A percentile compares a stretch with the other conserved stretches of the same genome.
Conservation (phyloP, 2,113 vertebrate species). For the Oreotrochilus melanogaster region DNA sequence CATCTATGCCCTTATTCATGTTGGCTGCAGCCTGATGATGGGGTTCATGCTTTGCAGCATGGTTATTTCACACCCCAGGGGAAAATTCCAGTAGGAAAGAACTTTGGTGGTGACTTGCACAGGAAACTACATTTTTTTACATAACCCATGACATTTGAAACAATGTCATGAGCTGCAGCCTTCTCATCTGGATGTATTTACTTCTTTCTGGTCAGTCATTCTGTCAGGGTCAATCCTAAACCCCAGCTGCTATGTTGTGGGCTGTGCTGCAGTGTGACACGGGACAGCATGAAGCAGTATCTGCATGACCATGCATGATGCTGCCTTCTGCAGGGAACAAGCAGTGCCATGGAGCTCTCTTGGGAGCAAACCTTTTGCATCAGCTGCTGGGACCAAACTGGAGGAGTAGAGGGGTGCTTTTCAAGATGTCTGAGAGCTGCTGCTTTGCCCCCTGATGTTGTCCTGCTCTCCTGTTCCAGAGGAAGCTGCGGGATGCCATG, state of each 20-base stretch:
- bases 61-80: background rate
- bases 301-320: background rate
- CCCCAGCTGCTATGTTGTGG: rapidly evolving
- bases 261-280: background rate
- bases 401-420: background rate
- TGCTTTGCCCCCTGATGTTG: rapidly evolving
- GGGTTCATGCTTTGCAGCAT: background rate
- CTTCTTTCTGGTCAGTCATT: background rate
- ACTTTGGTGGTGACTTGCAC: background rate
- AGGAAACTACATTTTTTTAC: background rate
- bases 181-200: background rate
- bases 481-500: slow-evolving; percentile 68
- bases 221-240: background rate
- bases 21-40: background rate
- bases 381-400: background rate
- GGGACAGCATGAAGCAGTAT: background rate
- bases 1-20: background rate
- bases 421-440: background rate
- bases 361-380: background rate
- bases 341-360: background rate
- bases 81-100: background rate
- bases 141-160: background rate
- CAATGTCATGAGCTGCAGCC: background rate
- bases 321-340: background rate
- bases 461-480: slow-evolving; percentile 68